Percentiles rank a stretch among this genome's conserved stretches.
Conservation (phyloP, 1,140 invertebrate species). For the Drosophila ercepeae region DNA sequence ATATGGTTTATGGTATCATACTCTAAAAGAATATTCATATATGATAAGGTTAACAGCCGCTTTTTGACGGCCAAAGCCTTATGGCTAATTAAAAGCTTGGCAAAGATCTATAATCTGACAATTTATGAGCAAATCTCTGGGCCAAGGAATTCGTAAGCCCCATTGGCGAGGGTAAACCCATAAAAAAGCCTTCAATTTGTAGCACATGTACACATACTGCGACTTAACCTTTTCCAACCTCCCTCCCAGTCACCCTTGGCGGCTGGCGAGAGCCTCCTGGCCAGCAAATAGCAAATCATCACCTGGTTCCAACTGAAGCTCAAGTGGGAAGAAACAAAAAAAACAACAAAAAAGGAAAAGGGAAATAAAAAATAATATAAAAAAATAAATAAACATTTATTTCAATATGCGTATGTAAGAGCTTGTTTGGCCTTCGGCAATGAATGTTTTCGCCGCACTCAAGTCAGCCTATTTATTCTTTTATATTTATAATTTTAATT, state of each 20-base stretch:
- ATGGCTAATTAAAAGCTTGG: not conserved
- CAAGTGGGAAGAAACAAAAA: constrained; percentile 13
- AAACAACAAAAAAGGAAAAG: not conserved
- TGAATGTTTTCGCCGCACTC: constrained; percentile 52
- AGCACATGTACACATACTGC: constrained; percentile 36
- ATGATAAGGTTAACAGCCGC: not conserved
- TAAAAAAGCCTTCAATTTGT: constrained; percentile 51
- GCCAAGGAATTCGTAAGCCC: not conserved
- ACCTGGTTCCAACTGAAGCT: constrained; percentile 41
- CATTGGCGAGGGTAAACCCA: constrained; percentile 8
- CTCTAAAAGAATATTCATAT: not conserved
- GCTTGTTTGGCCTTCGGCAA: constrained; percentile 59
- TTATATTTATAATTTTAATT: constrained; percentile 31
- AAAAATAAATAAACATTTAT: constrained; percentile 35
- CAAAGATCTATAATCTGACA: not conserved
- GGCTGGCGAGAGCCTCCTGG: constrained; percentile 11
- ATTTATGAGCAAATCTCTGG: not conserved
- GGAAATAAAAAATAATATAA: constrained; percentile 10
- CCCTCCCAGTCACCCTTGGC: not conserved
- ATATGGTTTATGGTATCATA: no score
- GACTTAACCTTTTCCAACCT: constrained; percentile 42
- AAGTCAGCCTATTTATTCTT: constrained; percentile 31
- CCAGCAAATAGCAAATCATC: constrained; percentile 70
- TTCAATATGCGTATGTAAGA: constrained; percentile 49
- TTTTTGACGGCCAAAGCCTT: not conserved